These are phyloP conservation scores for Paramisgurnus dabryanus DNA, from an alignment of 2,113 vertebrate genomes.

Conservation along the genomic window DNA sequence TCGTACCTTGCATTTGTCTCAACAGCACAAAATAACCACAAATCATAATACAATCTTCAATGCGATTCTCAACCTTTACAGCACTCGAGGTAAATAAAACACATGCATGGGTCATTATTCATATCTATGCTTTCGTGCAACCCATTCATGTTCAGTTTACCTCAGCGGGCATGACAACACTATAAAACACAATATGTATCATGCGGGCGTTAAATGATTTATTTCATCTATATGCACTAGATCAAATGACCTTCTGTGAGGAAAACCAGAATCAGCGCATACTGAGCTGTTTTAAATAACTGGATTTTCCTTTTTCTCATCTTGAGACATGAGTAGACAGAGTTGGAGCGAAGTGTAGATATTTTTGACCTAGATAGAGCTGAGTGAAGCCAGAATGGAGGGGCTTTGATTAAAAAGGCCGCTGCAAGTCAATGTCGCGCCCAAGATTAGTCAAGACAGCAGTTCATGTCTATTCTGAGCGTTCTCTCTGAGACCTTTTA, in stretches of 20 bases:
- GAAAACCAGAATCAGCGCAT: background rate
- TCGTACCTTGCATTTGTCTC: background rate
- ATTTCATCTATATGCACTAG: background rate
- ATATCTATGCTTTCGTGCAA: constrained; percentile 18
- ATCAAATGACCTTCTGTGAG: constrained; percentile 20
- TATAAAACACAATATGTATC: background rate
- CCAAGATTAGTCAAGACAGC: constrained; percentile 33
- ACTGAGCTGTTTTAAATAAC: constrained; percentile 19
- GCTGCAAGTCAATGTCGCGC: constrained; percentile 46
- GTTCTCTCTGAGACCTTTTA: constrained; percentile 10
- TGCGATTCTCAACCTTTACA: constrained; percentile 19
- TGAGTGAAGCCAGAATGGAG: constrained; percentile 33
- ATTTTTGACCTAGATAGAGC: constrained; percentile 54
- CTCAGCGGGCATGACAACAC: constrained; percentile 20
- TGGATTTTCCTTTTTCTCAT: constrained; percentile 18
- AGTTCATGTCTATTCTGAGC: constrained; percentile 45
- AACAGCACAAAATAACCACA: constrained; percentile 1
- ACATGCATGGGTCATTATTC: constrained; percentile 41
- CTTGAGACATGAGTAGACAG: constrained; percentile 18
- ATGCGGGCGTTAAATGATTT: background rate
- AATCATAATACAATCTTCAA: background rate
- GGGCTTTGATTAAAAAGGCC: constrained; percentile 42
- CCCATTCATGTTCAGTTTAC: constrained; percentile 6
- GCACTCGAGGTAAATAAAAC: constrained; percentile 38
- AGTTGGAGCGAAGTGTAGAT: constrained; percentile 21